phyloP scores from a whole-genome alignment of 2,888 invertebrate species.

The Rugalucina vietnamica region DNA sequence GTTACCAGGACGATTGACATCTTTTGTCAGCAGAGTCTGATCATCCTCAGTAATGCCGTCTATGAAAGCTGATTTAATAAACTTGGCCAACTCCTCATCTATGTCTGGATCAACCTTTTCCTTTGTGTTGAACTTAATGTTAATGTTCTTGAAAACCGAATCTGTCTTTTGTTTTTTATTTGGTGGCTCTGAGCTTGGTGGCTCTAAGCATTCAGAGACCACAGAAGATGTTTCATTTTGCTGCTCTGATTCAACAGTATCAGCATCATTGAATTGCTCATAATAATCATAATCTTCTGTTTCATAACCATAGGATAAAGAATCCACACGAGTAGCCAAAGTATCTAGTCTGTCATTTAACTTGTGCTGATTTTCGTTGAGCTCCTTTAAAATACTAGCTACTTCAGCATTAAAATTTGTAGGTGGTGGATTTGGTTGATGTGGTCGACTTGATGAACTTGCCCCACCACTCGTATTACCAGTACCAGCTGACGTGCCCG shows the following conservation, averaged over 20 bases:
- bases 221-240: neutral
- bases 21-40: neutral
- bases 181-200: neutral
- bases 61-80: constrained; percentile 21
- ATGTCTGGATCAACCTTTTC: constrained; percentile 22
- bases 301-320: neutral
- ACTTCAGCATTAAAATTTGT: neutral
- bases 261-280: neutral
- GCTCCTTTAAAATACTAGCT: neutral
- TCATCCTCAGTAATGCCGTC: constrained; percentile 27
- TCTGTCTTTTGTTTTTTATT: neutral
- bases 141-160: constrained; percentile 16
- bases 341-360: neutral
- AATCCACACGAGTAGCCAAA: neutral
- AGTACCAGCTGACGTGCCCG: neutral
- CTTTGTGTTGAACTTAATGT: constrained; percentile 3
- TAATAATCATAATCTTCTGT: neutral
- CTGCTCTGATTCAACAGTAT: neutral
- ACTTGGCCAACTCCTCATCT: neutral
- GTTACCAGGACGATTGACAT: neutral
- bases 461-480: too few species aligned
- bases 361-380: neutral
- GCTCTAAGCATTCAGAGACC: too few species aligned
- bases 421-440: neutral
- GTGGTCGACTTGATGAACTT: neutral